Evolutionary conservation across 1,140 invertebrate genomes (phyloP), one percentile per base, ranked within the genome.

Genomic region (roundworm (Caenorhabditis elegans)): DNA sequence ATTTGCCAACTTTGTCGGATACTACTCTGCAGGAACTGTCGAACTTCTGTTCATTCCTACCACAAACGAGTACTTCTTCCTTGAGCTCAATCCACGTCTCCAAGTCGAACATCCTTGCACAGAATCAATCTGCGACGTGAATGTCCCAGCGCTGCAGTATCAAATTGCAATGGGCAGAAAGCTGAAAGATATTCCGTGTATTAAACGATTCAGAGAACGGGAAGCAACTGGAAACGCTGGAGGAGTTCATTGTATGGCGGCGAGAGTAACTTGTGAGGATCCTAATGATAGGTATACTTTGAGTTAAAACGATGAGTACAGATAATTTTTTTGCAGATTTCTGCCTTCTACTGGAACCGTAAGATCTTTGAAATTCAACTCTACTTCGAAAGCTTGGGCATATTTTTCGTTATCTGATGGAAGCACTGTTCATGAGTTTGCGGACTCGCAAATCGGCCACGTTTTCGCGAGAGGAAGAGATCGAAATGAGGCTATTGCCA

Each of bases 401-500:
- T 99, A 99, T 91, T 99, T 99, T 91, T 98, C 96, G 85, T 97
- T 99, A 5, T 95, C 95, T 0, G 96, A 96, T 0, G 96, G 95
- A 0, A 98, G 97, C 1, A 97, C 97, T 11, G 92, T 99, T 6
- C 98, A 99, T 90, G 97, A 99, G 91, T 99, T 97, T 91, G 97
- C 98, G 0, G 98, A 99, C 90, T 99, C 97, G 0, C 98, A 99
- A 90, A 99, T 99, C 90, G 98, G 98, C 0, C 98, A 99, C 91
- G 98, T 97, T 90, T 99, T 99, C 92, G 98, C 97, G 0, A 98
- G 96, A 96, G 98, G 98, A 17, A 96, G 98, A 90, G 95, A 97
- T 87, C 92, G 97, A 39, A 39, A 11, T 17, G 89, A 90, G 83
- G 88, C 88, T 6, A 86, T 80, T 86, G 91, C 91, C 92, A 96